phyloP scores from a whole-genome alignment of 2,113 vertebrate species.

The Cavia porcellus region DNA sequence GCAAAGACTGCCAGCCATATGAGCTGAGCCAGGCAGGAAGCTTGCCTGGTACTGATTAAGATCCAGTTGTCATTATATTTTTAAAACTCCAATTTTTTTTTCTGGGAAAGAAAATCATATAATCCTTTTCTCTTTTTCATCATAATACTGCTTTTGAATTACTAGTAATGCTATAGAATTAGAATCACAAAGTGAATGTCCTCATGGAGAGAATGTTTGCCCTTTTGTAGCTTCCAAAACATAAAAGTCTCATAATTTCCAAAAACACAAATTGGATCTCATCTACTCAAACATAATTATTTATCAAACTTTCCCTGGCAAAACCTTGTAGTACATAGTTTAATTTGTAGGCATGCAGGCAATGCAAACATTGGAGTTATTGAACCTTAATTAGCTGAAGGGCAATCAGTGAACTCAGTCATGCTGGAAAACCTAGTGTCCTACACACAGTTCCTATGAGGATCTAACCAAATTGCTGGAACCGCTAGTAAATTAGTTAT shows the following conservation, averaged over 20 bases:
- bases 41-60: conserved; percentile 69
- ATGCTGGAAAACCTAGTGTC: neutral
- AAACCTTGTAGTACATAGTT: neutral
- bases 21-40: conserved; percentile 68
- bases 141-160: neutral
- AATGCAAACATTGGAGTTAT: neutral
- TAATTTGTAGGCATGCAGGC: conserved; percentile 57
- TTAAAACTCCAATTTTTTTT: conserved; percentile 28
- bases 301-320: conserved; percentile 69
- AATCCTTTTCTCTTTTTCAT: neutral
- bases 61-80: conserved; percentile 65
- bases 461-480: neutral
- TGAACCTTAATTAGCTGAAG: neutral
- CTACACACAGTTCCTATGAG: neutral
- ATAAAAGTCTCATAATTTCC: neutral
- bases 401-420: neutral
- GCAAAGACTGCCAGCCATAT: conserved; percentile 68
- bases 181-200: neutral
- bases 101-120: neutral
- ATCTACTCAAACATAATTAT: conserved; percentile 58
- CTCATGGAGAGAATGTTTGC: neutral
- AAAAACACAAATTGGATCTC: conserved; percentile 46
- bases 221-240: neutral
- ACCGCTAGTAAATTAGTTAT: neutral
- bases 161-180: neutral